Evolutionary conservation across 1,140 invertebrate species (phyloP), one percentile per base, ranked within the genome.

Genomic region (Ooceraea biroi): DNA sequence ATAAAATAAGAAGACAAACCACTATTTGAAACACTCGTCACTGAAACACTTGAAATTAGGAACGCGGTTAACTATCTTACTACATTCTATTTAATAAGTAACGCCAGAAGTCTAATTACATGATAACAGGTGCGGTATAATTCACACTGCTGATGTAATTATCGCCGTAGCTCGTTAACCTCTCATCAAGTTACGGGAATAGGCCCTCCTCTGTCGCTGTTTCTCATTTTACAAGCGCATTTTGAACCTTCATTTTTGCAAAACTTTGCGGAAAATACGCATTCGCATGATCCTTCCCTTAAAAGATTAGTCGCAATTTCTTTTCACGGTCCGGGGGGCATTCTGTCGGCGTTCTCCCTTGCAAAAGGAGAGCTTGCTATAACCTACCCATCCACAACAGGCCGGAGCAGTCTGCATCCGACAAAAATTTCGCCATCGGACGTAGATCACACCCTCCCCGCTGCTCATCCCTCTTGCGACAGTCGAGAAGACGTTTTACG

Each of bases 401-500:
- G 72, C 80, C 19, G 48, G 50, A 80, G 50, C 50, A 80, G 76
- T 66, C 71, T 84, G 71, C 65, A 84, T 65, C 72, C 77, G 46
- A 71, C 77, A 83, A 80, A 84, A 90, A 88, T 85, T 85, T 71
- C 46, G 46, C 57, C 80, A 73, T 87, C 57, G 86, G 84, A 89
- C 66, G 73, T 88, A 72, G 69, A 82, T 78, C 69, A 68, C 69
- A 77, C 22, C 85, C 55, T 8, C 82, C 63, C 25, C 68, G 66
- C 77, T 80, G 61, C 83, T 55, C 72, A 25, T 61, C 46, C 52
- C 65, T 58, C 61, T 66, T 19, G 46, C 82, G 78, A 83, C 88
- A 65, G 69, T 44, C 68, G 86, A 78, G 78, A 85, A 65, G 85
- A 87, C 87, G 86, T 85, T 91, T 91, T 91, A 91, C 90, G 89